These are phyloP conservation scores for Acyrthosiphon pisum DNA, from an alignment of 1,140 invertebrate species.

Conservation along the genomic window DNA sequence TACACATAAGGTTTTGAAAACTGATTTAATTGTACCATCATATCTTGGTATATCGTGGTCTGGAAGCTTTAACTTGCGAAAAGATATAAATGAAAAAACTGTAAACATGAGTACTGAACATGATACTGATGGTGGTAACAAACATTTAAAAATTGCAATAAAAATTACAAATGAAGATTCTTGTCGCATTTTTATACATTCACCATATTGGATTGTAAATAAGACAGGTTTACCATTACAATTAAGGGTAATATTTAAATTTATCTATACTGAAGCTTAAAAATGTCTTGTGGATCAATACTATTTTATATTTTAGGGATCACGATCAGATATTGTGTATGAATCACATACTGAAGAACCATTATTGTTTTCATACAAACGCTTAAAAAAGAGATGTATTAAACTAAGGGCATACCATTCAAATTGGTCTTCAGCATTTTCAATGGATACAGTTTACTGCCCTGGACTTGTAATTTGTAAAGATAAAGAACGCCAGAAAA, in stretches of 20 bases:
- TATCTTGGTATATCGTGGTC: conserved; percentile 76
- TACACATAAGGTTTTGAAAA: conserved; percentile 35
- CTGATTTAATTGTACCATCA: conserved; percentile 65
- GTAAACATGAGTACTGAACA: conserved; percentile 73
- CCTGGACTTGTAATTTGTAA: conserved; percentile 78
- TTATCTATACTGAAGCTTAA: not conserved
- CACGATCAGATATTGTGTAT: conserved; percentile 72
- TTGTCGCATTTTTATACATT: conserved; percentile 75
- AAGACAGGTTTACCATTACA: conserved; percentile 82
- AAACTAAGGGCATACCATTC: conserved; percentile 75
- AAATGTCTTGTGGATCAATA: not conserved
- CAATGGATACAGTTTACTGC: conserved; percentile 74
- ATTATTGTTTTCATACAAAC: conserved; percentile 75
- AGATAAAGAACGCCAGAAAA: conserved; percentile 70
- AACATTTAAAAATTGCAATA: conserved; percentile 73
- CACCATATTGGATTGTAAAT: conserved; percentile 92
- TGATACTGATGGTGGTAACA: conserved; percentile 72
- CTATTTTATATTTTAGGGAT: conserved; percentile 67
- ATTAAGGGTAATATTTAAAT: conserved; percentile 70
- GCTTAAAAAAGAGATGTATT: conserved; percentile 70
- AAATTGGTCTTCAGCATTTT: conserved; percentile 77
- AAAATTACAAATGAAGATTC: conserved; percentile 70
- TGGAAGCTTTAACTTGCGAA: conserved; percentile 73
- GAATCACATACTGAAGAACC: conserved; percentile 73
- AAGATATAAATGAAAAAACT: conserved; percentile 74